These are phyloP conservation scores for Oncorhynchus clarkii DNA, from an alignment of 2,113 vertebrate species.

Conservation along the genomic window DNA sequence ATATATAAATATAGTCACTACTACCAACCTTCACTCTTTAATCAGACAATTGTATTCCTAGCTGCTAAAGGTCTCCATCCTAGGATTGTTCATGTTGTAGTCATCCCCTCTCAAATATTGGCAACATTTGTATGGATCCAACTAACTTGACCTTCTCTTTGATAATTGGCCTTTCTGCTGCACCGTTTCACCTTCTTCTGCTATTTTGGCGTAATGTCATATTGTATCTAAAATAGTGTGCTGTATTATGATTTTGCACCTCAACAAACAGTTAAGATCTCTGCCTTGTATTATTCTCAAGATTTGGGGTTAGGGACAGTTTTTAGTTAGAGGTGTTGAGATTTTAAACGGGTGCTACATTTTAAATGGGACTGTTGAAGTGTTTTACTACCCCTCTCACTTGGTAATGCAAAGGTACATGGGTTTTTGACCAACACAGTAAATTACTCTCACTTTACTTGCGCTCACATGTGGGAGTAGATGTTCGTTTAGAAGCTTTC, in stretches of 20 bases:
- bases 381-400: conserved; percentile 28
- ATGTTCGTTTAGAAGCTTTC: neutral
- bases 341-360: conserved; percentile 54
- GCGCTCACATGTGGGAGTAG: conserved; percentile 22
- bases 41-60: conserved; percentile 4
- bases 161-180: conserved; percentile 19
- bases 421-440: conserved; percentile 30
- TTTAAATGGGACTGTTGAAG: conserved; percentile 24
- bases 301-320: neutral
- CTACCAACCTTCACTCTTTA: neutral
- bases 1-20: conserved; percentile 15
- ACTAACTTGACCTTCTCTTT: conserved; percentile 22
- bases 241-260: neutral
- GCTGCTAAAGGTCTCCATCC: conserved; percentile 14
- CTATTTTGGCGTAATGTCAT: neutral
- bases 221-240: conserved; percentile 5
- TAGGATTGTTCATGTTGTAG: conserved; percentile 13
- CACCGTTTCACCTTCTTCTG: neutral
- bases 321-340: conserved; percentile 30
- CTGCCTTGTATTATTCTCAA: neutral
- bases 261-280: neutral
- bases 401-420: conserved; percentile 18
- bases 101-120: conserved; percentile 1
- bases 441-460: conserved; percentile 26
- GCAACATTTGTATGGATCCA: neutral